phyloP scores from a whole-genome alignment of 2,113 vertebrate genomes.

The Oceanites oceanicus region DNA sequence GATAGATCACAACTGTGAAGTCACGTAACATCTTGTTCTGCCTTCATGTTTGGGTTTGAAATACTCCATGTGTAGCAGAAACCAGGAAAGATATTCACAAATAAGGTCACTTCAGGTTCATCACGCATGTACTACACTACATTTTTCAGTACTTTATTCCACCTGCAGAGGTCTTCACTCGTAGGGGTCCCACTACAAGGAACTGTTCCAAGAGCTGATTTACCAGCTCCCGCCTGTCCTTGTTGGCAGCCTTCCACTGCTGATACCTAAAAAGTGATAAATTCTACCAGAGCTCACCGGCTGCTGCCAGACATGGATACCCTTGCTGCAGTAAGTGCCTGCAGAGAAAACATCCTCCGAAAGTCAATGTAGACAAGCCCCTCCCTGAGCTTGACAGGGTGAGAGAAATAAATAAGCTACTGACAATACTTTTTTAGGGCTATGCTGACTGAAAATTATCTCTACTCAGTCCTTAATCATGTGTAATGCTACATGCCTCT shows the following conservation, averaged over 20 bases:
- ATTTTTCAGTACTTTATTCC: background rate
- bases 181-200: background rate
- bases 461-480: background rate
- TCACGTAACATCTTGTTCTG: background rate
- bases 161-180: background rate
- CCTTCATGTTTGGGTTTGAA: background rate
- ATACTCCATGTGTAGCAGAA: background rate
- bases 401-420: background rate
- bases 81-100: background rate
- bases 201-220: background rate
- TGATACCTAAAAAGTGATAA: background rate
- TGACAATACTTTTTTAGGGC: background rate
- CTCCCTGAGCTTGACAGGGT: background rate
- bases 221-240: background rate
- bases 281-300: background rate
- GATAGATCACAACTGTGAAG: background rate
- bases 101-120: background rate
- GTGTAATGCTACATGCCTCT: background rate
- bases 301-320: background rate
- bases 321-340: background rate
- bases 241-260: background rate
- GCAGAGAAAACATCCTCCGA: background rate
- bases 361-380: background rate
- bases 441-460: background rate
- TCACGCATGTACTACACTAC: background rate